Conservation (phyloP, 2,888 invertebrate genomes). For the Heliconius erato region DNA sequence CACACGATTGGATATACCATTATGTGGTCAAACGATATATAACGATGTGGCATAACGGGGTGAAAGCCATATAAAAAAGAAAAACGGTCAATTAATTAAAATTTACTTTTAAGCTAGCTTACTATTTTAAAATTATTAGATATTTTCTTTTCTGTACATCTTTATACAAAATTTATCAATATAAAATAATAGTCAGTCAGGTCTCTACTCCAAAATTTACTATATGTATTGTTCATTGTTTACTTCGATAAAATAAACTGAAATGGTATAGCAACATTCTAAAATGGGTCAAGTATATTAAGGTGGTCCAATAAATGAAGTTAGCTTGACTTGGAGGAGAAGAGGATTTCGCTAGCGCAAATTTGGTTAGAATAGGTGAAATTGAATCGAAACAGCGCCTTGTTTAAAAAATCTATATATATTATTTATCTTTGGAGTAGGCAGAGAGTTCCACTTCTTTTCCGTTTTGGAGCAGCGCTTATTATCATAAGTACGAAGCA, state of each 20-base stretch:
- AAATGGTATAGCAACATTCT: slow-evolving; percentile 6
- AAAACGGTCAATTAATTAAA: not conserved
- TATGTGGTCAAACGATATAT: not conserved
- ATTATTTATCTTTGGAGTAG: too few relatives aligned
- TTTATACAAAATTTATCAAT: not conserved
- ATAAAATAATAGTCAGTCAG: not conserved
- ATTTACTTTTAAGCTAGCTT: not conserved
- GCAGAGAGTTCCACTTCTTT: too few relatives aligned
- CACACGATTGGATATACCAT: not conserved
- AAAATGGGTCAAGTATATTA: slow-evolving; percentile 19
- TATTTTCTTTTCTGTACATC: not conserved
- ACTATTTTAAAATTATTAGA: not conserved
- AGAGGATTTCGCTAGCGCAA: slow-evolving; percentile 1
- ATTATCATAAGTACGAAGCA: too few relatives aligned
- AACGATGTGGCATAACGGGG: too few relatives aligned
- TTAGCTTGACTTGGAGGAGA: slow-evolving; percentile 16
- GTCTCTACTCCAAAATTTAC: not conserved
- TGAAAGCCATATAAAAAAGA: not conserved
- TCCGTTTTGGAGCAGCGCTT: too few relatives aligned
- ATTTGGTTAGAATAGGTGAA: slow-evolving; percentile 22
- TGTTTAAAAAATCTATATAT: not conserved
- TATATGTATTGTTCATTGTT: not conserved
- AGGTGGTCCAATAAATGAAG: slow-evolving; percentile 17
- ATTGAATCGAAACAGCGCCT: slow-evolving; percentile 6
- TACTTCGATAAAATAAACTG: not conserved